Evolutionary conservation across 1,140 invertebrate genomes (phyloP), one percentile per base, ranked within the genome.

Genomic region (Rhopalosiphum maidis): DNA sequence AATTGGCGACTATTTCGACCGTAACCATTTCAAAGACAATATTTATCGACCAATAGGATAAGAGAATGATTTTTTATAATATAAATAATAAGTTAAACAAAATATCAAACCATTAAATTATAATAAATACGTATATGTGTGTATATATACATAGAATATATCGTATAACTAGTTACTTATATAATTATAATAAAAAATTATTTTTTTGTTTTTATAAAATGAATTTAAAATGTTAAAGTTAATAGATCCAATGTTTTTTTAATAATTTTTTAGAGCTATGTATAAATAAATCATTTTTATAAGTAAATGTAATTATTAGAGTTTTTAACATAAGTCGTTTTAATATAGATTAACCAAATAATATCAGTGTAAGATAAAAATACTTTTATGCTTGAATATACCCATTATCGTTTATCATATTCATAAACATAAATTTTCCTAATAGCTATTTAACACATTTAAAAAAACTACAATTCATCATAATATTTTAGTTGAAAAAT

Each of bases 1-100:
- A 43, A 68, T 90, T 90, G 35, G 43, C 55, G 88, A 90, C 21
- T 60, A 35, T 90, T 90, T 90, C 89, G 30, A 90, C 89, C 89
- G 55, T 68, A 30, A 68, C 89, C 89, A 55, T 68, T 90, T 68
- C 55, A 35, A 60, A 41, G 35, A 60, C 41, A 35, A 22, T 51
- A 22, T 88, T 22, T 43, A 43, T 51, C 87, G n/a, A 23, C n/a
- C 87, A n/a, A 54, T 30, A 22, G 46, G 18, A 87, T 5, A n/a
- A 77, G 30, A 77, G 60, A n/a, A 77, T 18, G n/a, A 18, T 77
- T 77, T 77, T 77, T 51, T 51, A 15, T 51, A 3, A 51, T 51
- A 51, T 51, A 51, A 51, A 51, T 30, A 11, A 55, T 30, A 11
- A 55, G 7, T 55, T 55, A 30, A 60, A 60, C 55, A 60, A 15